Evolutionary conservation across 2,888 invertebrate genomes (phyloP).

Genomic region (Ganaspis brasiliensis): DNA sequence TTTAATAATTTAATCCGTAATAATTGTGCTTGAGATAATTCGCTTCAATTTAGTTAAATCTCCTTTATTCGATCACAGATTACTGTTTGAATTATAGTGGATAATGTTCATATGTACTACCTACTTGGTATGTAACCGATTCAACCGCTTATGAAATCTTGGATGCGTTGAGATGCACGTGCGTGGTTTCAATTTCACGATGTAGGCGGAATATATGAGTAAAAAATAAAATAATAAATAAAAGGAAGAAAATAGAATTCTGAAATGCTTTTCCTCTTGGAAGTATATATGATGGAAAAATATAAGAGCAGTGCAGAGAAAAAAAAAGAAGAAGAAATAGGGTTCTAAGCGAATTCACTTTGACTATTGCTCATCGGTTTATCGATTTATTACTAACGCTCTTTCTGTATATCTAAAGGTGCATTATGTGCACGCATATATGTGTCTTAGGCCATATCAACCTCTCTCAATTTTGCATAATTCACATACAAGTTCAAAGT

Average conservation of each 20-base stretch:
- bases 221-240: not conserved
- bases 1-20: no score
- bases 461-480: no score
- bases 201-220: not conserved
- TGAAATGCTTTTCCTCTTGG: not conserved
- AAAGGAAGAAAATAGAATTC: not conserved
- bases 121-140: constrained; percentile 29
- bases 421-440: constrained; percentile 3
- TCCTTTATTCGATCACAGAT: not conserved
- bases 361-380: constrained; percentile 61
- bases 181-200: constrained; percentile 15
- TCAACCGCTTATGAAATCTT: constrained; percentile 31
- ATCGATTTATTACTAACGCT: constrained; percentile 62
- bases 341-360: constrained; percentile 20
- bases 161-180: constrained; percentile 18
- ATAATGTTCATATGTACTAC: constrained; percentile 9
- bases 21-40: not conserved
- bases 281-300: not conserved
- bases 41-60: constrained; percentile 12
- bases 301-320: not conserved
- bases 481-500: no score
- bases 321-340: not conserved
- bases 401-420: constrained; percentile 47
- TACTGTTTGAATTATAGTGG: not conserved
- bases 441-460: not conserved